Evolutionary conservation across 2,888 invertebrate genomes (phyloP).

Genomic region (Sinhomidia bicolor): DNA sequence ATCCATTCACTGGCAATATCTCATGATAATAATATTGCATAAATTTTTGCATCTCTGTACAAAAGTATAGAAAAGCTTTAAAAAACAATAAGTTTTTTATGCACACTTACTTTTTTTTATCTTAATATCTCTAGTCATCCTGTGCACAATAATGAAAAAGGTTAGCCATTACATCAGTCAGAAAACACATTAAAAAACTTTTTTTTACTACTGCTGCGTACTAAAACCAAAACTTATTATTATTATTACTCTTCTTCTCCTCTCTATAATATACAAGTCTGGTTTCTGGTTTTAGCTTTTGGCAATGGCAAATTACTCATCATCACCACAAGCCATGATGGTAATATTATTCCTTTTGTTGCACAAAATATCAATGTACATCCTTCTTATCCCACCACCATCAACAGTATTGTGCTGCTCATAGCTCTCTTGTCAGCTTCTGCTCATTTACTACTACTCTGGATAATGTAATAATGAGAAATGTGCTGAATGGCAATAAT

Average conservation of each 20-base stretch:
- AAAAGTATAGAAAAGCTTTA: too few relatives aligned
- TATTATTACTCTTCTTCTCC: neutral
- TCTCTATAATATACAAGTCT: neutral
- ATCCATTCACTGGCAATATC: too few relatives aligned
- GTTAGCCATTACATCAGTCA: neutral
- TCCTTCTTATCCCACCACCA: neutral
- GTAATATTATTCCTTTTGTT: neutral
- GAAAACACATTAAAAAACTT: neutral
- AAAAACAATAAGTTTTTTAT: too few relatives aligned
- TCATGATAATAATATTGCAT: too few relatives aligned
- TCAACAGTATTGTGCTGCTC: too few relatives aligned
- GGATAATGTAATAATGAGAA: neutral
- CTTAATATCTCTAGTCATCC: neutral
- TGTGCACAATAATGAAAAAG: neutral
- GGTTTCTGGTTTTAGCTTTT: neutral
- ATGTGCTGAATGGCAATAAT: neutral
- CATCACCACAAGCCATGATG: neutral
- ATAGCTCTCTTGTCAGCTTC: too few relatives aligned
- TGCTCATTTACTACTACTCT: too few relatives aligned
- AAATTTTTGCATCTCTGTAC: too few relatives aligned
- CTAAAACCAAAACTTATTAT: too few relatives aligned
- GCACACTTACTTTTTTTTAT: neutral
- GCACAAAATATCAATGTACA: neutral
- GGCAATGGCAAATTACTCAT: conserved; percentile 17
- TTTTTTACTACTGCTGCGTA: neutral